Evolutionary conservation across 2,888 invertebrate species (phyloP).

Genomic region (Agriotes lineatus): DNA sequence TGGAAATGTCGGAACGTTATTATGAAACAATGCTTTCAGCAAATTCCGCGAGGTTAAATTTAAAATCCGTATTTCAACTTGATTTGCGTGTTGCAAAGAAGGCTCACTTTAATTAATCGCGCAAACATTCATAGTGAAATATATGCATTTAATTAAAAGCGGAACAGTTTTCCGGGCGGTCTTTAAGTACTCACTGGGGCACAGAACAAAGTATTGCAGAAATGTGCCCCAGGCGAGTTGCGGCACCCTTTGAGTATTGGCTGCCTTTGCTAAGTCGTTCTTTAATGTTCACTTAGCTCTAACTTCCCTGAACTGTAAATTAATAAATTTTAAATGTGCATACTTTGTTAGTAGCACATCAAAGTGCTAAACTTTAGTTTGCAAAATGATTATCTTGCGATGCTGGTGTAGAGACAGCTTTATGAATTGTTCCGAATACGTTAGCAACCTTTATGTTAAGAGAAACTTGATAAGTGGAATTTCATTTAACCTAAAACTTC

Average conservation of each 20-base stretch:
- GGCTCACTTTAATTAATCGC: constrained; percentile 22
- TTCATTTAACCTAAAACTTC: too few species aligned
- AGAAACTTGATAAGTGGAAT: too few species aligned
- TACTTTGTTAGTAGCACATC: constrained; percentile 36
- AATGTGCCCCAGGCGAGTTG: constrained; percentile 31
- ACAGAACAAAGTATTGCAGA: constrained; percentile 38
- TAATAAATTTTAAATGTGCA: constrained; percentile 37
- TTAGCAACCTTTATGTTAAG: too few species aligned
- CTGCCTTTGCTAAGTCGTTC: constrained; percentile 34
- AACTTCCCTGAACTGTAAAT: constrained; percentile 34
- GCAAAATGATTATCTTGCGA: constrained; percentile 25
- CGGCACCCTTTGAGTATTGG: constrained; percentile 38
- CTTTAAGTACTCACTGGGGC: constrained; percentile 20
- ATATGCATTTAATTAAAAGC: constrained; percentile 39
- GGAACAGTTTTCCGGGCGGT: constrained; percentile 23
- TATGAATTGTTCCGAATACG: constrained; percentile 15
- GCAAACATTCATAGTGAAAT: constrained; percentile 30
- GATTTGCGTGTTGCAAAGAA: constrained; percentile 19
- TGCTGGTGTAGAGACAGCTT: not conserved
- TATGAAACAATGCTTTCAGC: constrained; percentile 8
- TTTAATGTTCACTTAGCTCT: constrained; percentile 14
- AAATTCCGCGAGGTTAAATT: not conserved
- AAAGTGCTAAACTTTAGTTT: constrained; percentile 33
- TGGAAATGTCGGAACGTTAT: constrained; percentile 4
- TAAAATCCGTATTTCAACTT: constrained; percentile 1